Evolutionary conservation across 2,888 invertebrate species (phyloP).

Genomic region (Meghimatium bilineatum): DNA sequence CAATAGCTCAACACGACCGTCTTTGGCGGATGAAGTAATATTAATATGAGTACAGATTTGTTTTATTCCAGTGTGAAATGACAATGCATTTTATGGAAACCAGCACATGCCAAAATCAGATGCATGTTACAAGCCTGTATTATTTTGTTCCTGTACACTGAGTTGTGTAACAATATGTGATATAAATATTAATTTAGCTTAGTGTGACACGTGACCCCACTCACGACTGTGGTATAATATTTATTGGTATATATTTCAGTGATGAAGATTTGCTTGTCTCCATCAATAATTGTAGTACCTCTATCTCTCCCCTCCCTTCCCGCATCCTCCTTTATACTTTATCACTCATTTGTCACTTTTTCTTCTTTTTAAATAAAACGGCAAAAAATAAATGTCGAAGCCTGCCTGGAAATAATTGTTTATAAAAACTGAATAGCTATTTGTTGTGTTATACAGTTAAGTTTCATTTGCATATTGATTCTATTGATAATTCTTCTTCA

Average conservation of each 20-base stretch:
- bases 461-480: not conserved
- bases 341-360: not conserved
- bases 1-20: too few relatives aligned
- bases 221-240: not conserved
- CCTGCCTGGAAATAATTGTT: not conserved
- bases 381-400: slow-evolving; percentile 7
- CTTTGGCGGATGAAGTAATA: too few relatives aligned
- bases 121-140: too few relatives aligned
- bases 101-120: too few relatives aligned
- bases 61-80: too few relatives aligned
- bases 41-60: too few relatives aligned
- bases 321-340: slow-evolving; percentile 1
- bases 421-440: not conserved
- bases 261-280: not conserved
- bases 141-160: too few relatives aligned
- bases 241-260: not conserved
- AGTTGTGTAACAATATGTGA: not conserved
- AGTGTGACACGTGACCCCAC: not conserved
- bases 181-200: slow-evolving; percentile 5
- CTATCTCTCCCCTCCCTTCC: not conserved
- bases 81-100: too few relatives aligned
- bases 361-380: not conserved
- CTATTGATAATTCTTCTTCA: not conserved
- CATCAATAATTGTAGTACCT: not conserved
- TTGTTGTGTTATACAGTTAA: not conserved